phyloP scores from a whole-genome alignment of 2,888 invertebrate species.

The Morpho achilles region DNA sequence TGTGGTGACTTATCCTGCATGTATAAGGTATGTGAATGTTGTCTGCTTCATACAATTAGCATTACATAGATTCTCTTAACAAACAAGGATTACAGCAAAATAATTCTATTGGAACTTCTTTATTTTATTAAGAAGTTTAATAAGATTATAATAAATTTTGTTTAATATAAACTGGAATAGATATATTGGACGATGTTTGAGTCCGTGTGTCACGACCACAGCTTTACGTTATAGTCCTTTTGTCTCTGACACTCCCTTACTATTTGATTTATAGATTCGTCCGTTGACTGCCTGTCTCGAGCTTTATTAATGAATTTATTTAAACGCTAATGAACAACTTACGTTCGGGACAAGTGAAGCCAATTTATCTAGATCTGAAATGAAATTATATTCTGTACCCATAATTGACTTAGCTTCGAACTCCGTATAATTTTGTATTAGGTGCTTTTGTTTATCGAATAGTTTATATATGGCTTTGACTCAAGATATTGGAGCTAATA shows the following conservation, averaged over 20 bases:
- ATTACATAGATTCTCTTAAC: too few species aligned
- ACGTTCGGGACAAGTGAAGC: conserved; percentile 72
- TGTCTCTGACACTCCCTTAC: conserved; percentile 75
- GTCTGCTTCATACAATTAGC: too few species aligned
- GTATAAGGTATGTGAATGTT: too few species aligned
- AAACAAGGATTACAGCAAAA: too few species aligned
- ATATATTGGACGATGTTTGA: not conserved
- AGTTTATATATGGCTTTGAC: too few species aligned
- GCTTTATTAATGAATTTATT: conserved; percentile 78
- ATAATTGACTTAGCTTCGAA: conserved; percentile 41
- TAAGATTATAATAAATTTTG: too few species aligned
- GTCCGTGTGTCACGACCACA: conserved; percentile 16
- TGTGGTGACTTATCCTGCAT: too few species aligned
- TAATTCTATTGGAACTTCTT: too few species aligned
- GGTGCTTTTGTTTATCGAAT: not conserved
- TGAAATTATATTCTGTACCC: conserved; percentile 58
- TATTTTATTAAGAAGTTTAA: too few species aligned
- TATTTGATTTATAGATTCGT: conserved; percentile 77
- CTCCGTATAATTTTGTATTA: conserved; percentile 9
- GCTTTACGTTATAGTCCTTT: conserved; percentile 59
- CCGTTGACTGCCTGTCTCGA: conserved; percentile 71
- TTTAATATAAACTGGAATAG: not conserved
- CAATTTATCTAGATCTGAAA: conserved; percentile 64
- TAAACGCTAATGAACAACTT: conserved; percentile 77
- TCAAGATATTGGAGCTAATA: too few species aligned